A percentile compares a stretch with the other conserved stretches of the same genome.
Conservation (phyloP, 2,888 invertebrate genomes). For the Spialia ferax region DNA sequence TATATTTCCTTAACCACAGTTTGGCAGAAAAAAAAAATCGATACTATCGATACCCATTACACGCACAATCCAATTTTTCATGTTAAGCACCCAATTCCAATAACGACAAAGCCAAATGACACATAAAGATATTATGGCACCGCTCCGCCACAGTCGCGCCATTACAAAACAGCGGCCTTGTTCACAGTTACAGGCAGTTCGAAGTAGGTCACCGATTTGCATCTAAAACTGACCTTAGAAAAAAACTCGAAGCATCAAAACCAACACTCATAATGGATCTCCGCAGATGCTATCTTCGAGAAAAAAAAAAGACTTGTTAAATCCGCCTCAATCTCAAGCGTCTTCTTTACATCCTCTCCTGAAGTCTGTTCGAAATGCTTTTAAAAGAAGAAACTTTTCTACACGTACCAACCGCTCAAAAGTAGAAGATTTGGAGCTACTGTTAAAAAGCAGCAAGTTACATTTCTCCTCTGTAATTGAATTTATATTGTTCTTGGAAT, state of each 20-base stretch:
- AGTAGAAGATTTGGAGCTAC: slow-evolving; percentile 20
- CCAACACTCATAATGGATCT: background rate
- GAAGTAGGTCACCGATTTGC: slow-evolving; percentile 55
- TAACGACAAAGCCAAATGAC: slow-evolving; percentile 26
- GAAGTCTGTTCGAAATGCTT: background rate
- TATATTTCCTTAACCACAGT: background rate
- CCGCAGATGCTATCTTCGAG: background rate
- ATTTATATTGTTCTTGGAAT: slow-evolving; percentile 21
- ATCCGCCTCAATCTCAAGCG: background rate
- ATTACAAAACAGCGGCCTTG: slow-evolving; percentile 54
- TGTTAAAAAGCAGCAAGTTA: slow-evolving; percentile 21
- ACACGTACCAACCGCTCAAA: no score
- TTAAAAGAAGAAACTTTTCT: no score
- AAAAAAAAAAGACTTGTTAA: background rate
- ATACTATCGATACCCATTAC: slow-evolving; percentile 3
- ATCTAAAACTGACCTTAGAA: slow-evolving; percentile 49
- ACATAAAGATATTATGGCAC: slow-evolving; percentile 32
- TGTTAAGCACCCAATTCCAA: slow-evolving; percentile 27
- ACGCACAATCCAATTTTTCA: slow-evolving; percentile 10
- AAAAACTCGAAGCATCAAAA: slow-evolving; percentile 2
- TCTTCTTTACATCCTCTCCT: background rate
- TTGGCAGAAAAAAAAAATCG: background rate
- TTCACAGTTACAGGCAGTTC: no score
- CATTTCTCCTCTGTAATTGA: slow-evolving; percentile 10
- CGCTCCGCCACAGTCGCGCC: slow-evolving; percentile 17